Conservation (phyloP, 2,113 vertebrate genomes). For the Brachirus orientalis region DNA sequence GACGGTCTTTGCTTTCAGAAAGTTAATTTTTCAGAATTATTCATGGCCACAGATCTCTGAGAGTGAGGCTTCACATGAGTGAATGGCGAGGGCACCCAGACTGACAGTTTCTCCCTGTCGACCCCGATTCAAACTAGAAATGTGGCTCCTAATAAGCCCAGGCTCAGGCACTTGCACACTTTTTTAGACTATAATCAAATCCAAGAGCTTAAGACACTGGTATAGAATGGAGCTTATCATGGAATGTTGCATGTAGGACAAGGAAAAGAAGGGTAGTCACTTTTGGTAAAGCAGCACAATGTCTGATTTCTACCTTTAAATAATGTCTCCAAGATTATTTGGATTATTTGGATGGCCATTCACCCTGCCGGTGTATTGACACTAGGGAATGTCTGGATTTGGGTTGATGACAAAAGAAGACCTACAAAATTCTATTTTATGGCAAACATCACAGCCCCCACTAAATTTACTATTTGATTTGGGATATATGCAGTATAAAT, state of each 20-base stretch:
- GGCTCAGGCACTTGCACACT: constrained; percentile 19
- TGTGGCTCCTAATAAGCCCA: constrained; percentile 20
- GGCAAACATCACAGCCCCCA: too few relatives aligned
- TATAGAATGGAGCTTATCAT: constrained; percentile 18
- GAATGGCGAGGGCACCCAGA: constrained; percentile 48
- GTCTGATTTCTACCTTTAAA: too few relatives aligned
- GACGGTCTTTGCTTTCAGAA: constrained; percentile 52
- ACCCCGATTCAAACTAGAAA: constrained; percentile 44
- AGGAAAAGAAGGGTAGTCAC: background rate
- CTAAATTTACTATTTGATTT: too few relatives aligned
- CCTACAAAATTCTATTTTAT: too few relatives aligned
- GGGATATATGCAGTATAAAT: too few relatives aligned
- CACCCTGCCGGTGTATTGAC: too few relatives aligned
- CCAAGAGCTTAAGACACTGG: constrained; percentile 12
- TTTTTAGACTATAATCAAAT: constrained; percentile 58
- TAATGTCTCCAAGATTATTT: too few relatives aligned
- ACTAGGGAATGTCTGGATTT: too few relatives aligned
- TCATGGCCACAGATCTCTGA: constrained; percentile 74
- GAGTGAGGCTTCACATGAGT: constrained; percentile 60
- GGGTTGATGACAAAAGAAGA: too few relatives aligned
- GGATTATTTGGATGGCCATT: too few relatives aligned
- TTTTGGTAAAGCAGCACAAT: too few relatives aligned
- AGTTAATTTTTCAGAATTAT: constrained; percentile 79
- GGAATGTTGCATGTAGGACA: constrained; percentile 1
- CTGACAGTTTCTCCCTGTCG: constrained; percentile 67